phyloP scores from a whole-genome alignment of 1,140 invertebrate genomes.

The Drosophila suzukii region DNA sequence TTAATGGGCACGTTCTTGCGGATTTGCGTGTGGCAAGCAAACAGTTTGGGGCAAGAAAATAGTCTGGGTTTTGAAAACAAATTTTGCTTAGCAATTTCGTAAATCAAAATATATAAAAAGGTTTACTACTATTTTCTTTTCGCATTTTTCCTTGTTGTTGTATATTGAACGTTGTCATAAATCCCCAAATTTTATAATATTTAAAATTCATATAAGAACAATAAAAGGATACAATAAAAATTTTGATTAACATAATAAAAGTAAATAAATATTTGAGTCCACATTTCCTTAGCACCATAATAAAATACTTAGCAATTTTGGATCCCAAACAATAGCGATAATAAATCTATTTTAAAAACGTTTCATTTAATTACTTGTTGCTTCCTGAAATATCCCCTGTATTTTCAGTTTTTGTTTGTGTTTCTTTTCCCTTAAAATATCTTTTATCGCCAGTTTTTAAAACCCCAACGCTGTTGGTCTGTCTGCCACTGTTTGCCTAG shows the following conservation, averaged over 20 bases:
- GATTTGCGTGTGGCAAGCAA: conserved; percentile 3
- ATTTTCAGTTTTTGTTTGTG: neutral
- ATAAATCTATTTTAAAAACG: neutral
- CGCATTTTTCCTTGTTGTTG: too few relatives aligned
- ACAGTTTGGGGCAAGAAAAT: conserved; percentile 10
- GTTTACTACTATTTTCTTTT: too few relatives aligned
- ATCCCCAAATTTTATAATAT: neutral
- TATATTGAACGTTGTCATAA: too few relatives aligned
- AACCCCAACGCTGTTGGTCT: neutral
- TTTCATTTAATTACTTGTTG: neutral
- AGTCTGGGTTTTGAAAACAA: neutral
- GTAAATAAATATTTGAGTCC: neutral
- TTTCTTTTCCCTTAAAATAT: conserved; percentile 2
- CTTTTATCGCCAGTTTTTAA: neutral
- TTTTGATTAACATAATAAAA: neutral
- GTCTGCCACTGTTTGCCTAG: conserved; percentile 9
- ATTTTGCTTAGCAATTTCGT: too few relatives aligned
- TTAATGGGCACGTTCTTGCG: conserved; percentile 40
- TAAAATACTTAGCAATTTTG: too few relatives aligned
- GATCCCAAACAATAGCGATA: neutral
- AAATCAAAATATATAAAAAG: too few relatives aligned
- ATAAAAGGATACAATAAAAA: neutral
- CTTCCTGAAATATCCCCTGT: neutral
- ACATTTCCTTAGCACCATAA: neutral
- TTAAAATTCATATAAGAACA: neutral